These are phyloP conservation scores for Tupiocoris notatus DNA, from an alignment of 2,888 invertebrate species.

Conservation along the genomic window DNA sequence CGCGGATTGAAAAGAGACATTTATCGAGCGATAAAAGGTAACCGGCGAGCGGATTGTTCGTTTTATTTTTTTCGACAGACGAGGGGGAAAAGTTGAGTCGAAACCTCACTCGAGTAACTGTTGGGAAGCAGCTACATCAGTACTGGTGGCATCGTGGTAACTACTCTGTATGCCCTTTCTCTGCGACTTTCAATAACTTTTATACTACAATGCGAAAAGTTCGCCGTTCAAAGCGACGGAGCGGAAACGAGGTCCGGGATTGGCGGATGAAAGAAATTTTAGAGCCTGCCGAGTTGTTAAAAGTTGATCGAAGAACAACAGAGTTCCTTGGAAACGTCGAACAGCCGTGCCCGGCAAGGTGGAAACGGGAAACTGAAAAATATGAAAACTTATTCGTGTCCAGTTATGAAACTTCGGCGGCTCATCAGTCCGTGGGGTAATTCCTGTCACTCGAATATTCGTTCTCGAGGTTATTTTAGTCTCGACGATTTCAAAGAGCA, in stretches of 20 bases:
- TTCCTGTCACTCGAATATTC: no score
- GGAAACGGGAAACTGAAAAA: no score
- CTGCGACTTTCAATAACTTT: constrained; percentile 31
- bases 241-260: background rate
- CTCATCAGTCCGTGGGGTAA: no score
- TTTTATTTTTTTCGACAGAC: background rate
- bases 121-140: no score
- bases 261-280: background rate
- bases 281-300: background rate
- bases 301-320: background rate
- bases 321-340: background rate
- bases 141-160: background rate
- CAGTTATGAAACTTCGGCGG: no score
- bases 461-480: no score
- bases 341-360: background rate
- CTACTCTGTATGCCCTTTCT: constrained; percentile 16
- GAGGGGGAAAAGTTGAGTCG: background rate
- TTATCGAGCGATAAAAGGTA: background rate
- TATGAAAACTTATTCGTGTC: no score
- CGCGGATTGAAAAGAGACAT: background rate
- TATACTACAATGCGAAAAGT: constrained; percentile 33
- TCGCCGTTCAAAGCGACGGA: background rate
- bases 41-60: background rate
- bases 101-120: background rate
- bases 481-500: no score